A percentile compares a stretch with the other conserved stretches of the same genome.
phyloP scores from a whole-genome alignment of 1,140 invertebrate species.

The Aphaenogaster ashmeadi region DNA sequence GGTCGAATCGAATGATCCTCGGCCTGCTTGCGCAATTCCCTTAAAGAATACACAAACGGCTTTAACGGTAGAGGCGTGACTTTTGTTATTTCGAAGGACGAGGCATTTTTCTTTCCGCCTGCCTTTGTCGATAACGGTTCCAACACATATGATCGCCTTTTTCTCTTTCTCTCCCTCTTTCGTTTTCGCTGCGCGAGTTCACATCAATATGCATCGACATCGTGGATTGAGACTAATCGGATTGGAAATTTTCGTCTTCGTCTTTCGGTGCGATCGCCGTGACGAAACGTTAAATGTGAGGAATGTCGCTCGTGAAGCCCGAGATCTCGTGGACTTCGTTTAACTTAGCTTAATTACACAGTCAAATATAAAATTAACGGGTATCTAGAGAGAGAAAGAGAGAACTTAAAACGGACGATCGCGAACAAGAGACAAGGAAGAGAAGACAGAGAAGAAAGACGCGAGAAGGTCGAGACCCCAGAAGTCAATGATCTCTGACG shows the following conservation, averaged over 20 bases:
- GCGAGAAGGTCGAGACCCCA: slow-evolving; percentile 80
- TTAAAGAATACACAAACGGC: slow-evolving; percentile 26
- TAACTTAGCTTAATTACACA: neutral
- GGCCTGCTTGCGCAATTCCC: slow-evolving; percentile 43
- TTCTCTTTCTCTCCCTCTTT: neutral
- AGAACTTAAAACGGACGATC: neutral
- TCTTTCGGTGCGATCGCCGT: neutral
- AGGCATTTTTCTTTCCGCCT: slow-evolving; percentile 33
- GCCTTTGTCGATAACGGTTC: slow-evolving; percentile 47
- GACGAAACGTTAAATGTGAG: neutral
- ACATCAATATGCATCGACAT: slow-evolving; percentile 33
- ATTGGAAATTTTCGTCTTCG: neutral
- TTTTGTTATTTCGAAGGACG: slow-evolving; percentile 53
- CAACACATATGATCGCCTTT: neutral
- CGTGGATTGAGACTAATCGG: neutral
- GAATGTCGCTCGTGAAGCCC: neutral
- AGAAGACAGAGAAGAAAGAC: slow-evolving; percentile 52
- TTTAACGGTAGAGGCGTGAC: slow-evolving; percentile 55
- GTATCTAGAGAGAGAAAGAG: slow-evolving; percentile 10
- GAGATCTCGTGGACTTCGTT: neutral
- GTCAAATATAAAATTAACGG: slow-evolving; percentile 39
- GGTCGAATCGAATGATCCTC: slow-evolving; percentile 44
- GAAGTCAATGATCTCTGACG: slow-evolving; percentile 85
- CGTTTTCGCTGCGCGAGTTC: neutral
- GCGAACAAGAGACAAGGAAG: slow-evolving; percentile 6